Evolutionary conservation across 2,797 vertebrate genomes (phyloP), one percentile per base, ranked within the genome.

Genomic region (Centroberyx gerrardi): DNA sequence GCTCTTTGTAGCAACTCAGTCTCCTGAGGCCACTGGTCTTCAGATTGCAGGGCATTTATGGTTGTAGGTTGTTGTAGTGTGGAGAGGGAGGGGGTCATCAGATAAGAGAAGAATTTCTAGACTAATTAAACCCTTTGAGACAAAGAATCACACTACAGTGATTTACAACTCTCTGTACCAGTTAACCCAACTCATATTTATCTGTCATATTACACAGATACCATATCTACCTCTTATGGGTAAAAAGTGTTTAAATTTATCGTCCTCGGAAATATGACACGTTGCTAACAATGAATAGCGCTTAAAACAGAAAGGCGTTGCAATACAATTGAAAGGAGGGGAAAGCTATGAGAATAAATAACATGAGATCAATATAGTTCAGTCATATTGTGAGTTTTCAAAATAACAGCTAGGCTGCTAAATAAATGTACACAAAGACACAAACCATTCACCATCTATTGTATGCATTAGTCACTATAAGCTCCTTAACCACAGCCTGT

Each of bases 51-150:
- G 94, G 93, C 94, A 83, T 91, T 94, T 94, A 92, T 87, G 91
- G 93, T 91, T 91, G 93, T 93, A 94, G 93, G 91, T 93, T 92
- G 94, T 95, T 95, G 94, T 93, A 92, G 92, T 92, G 91, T 93
- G 91, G 83, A 88, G 87, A 81, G 63, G 77, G 68, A 59, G 82
- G 66, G 92, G 92, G 93, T 94, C 93, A 93, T 95, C 93, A 95
- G 93, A 94, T 94, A 94, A 95, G 94, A 94, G 91, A 91, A 89
- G 92, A 94, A 94, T 94, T 95, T 94, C 90, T 85, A 94, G 93
- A 94, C 94, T 95, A 96, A 96, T 95, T 95, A 96, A 95, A 96
- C 93, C 95, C 95, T 94, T 94, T 86, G 94, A 95, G 94, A 95
- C 94, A 89, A 88, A 89, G 90, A 94, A 95, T 94, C 94, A 92